Base-by-base conservation (phyloP, 2,797 vertebrate species). In the Platalea minor region DNA sequence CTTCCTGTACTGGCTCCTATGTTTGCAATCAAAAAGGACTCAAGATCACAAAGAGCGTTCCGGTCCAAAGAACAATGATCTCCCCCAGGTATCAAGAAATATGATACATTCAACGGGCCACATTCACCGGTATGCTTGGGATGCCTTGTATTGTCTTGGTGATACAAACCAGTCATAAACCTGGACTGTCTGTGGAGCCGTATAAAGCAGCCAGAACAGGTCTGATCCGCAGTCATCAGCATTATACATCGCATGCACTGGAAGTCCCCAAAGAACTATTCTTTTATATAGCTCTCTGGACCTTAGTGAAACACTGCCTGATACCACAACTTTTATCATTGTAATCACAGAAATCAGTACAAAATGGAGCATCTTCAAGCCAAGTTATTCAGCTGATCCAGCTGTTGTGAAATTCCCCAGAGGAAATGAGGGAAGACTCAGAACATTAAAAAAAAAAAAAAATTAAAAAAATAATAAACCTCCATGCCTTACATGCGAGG, bases 1-100 rank as follows among this genome's bases (percentile, higher is more conserved):
- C 94, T 97, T 95, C 95, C 96, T 97, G 92, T 93, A 53, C 92
- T 79, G 93, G 53, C n/a, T 96, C 60, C 92, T 86, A 93, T 31
- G 43, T 72, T 86, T 94, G 91, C 87, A 97, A 92, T 96, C 92
- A 96, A 69, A 95, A 92, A 88, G n/a, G 79, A 73, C 39, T 94
- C 79, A 68, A 80, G 65, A 89, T 91, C 89, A 91, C 91, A 96
- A 91, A 91, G 63, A 73, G n/a, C 0, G 0, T 91, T 94, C 87
- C 26, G 10, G 87, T 86, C 76, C 3, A 4, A 73, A 82, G 82
- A 96, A 94, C 93, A 96, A 86, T 96, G 59, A 61, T 81, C 61
- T 97, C 95, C 94, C 93, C 5, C 65, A 97, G 92, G 95, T 96
- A 94, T 60, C 15, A 15, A 86, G 91, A 89, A 88, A 94, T 53